phyloP scores from a whole-genome alignment of 2,113 vertebrate species.

The Notechis scutatus region DNA sequence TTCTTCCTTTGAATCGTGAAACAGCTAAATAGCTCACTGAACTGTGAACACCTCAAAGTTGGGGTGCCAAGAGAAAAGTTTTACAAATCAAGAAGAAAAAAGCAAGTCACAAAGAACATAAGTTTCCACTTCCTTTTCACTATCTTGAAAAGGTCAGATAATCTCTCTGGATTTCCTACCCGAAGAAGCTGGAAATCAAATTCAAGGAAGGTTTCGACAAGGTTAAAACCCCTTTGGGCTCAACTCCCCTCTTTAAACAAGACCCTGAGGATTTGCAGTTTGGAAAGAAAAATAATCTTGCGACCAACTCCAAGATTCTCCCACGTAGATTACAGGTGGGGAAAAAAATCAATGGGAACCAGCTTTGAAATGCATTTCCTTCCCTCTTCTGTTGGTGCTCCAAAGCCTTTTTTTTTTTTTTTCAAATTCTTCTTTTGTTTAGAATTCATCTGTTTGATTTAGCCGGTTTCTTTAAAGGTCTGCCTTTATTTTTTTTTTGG shows the following conservation, averaged over 20 bases:
- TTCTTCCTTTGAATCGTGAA: neutral
- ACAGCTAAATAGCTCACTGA: neutral
- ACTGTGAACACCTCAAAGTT: neutral
- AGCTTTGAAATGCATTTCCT: neutral
- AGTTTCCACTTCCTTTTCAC: neutral
- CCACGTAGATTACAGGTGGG: neutral
- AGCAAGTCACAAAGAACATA: neutral
- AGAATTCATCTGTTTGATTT: no score
- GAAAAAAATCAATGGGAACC: neutral
- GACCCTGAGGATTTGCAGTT: neutral
- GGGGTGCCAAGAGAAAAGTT: neutral
- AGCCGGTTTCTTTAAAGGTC: no score
- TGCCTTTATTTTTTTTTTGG: no score
- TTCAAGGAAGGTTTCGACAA: neutral
- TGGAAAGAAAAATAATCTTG: neutral
- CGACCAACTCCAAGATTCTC: neutral
- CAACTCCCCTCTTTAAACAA: neutral
- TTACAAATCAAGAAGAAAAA: neutral
- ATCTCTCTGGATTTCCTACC: neutral
- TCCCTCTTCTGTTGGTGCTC: neutral
- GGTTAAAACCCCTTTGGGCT: neutral
- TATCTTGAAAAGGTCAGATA: neutral
- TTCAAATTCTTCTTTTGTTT: no score
- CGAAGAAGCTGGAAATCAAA: neutral
- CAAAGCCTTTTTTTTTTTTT: neutral